phyloP scores from a whole-genome alignment of 1,140 invertebrate genomes.

The Zelostemma sp. region DNA sequence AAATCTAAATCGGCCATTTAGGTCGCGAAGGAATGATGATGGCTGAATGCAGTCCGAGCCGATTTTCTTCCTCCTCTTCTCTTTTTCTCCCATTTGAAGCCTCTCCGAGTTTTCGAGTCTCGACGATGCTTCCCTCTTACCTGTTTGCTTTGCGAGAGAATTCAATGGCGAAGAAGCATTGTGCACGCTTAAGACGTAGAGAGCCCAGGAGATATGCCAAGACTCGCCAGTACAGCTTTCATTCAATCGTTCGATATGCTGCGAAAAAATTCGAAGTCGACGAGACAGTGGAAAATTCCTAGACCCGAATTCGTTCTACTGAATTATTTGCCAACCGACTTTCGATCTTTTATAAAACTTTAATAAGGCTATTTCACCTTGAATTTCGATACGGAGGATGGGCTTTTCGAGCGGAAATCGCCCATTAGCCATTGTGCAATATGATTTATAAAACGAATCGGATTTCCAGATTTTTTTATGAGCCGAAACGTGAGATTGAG shows the following conservation, averaged over 20 bases:
- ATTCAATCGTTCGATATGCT: neutral
- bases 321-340: neutral
- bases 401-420: no score
- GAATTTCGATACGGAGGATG: no score
- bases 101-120: conserved; percentile 6
- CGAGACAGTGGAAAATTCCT: neutral
- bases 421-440: no score
- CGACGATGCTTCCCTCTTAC: conserved; percentile 1
- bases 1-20: conserved; percentile 59
- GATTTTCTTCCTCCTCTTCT: conserved; percentile 21
- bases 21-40: conserved; percentile 38
- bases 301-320: neutral
- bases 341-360: neutral
- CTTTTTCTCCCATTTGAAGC: neutral
- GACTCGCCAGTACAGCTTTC: neutral
- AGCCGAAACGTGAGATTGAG: no score
- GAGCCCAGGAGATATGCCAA: no score
- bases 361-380: conserved; percentile 1
- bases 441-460: no score
- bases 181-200: conserved; percentile 26
- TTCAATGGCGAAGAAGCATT: conserved; percentile 30
- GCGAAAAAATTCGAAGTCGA: neutral
- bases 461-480: no score
- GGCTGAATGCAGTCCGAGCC: conserved; percentile 18
- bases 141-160: conserved; percentile 23